Conservation (phyloP, 2,888 invertebrate genomes). For the Liposcelis brunnea region DNA sequence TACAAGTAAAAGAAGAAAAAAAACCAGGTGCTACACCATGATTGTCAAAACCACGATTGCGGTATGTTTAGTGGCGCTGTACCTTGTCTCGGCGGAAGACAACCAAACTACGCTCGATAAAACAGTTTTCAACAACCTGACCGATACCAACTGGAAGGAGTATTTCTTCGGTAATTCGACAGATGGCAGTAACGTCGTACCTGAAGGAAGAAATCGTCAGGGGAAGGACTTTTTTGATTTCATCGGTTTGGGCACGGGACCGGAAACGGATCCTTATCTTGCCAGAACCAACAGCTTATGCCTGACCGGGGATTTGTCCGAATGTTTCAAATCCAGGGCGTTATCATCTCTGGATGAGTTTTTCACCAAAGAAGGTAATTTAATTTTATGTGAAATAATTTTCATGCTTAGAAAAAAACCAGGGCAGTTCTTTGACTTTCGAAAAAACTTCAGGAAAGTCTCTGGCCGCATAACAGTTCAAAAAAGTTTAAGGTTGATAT, state of each 20-base stretch:
- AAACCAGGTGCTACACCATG: conserved; percentile 1
- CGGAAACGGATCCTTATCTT: conserved; percentile 59
- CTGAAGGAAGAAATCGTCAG: conserved; percentile 29
- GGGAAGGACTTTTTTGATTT: conserved; percentile 60
- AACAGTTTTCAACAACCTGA: neutral
- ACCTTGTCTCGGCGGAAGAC: conserved; percentile 37
- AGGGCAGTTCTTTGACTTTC: no score
- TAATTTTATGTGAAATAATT: neutral
- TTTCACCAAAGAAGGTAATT: conserved; percentile 40
- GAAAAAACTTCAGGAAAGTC: no score
- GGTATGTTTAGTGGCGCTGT: conserved; percentile 31
- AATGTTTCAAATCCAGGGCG: conserved; percentile 71
- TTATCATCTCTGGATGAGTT: conserved; percentile 59
- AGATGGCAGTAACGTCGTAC: neutral
- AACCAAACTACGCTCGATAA: conserved; percentile 14
- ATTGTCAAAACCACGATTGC: conserved; percentile 34
- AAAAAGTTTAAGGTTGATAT: no score
- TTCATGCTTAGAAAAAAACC: conserved; percentile 11
- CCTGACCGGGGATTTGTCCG: conserved; percentile 61
- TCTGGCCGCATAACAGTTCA: no score
- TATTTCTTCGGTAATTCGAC: conserved; percentile 3
- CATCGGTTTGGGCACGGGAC: conserved; percentile 56
- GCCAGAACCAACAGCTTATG: conserved; percentile 57
- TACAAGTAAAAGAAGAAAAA: no score
- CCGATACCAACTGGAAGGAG: no score